Percentiles rank a stretch among this genome's conserved stretches.
These are phyloP conservation scores for Remorina albescens DNA, from an alignment of 2,797 vertebrate species.

Conservation along the genomic window DNA sequence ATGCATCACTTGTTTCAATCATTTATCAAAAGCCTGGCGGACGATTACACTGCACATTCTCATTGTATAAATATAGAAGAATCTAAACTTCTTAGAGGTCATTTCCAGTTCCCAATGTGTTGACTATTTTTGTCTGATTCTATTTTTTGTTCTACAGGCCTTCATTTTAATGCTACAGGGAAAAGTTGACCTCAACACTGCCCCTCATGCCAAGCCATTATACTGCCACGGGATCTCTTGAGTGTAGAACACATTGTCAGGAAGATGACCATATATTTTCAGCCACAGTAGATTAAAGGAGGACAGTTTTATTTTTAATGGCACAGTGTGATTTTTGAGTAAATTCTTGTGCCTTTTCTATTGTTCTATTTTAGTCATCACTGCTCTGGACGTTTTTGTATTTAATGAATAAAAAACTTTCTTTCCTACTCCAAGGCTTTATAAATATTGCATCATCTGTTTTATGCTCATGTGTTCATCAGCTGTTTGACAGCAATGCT, in stretches of 20 bases:
- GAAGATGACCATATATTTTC: conserved; percentile 78
- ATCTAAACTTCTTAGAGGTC: neutral
- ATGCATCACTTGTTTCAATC: too few relatives aligned
- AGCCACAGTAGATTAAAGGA: conserved; percentile 73
- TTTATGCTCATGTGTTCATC: neutral
- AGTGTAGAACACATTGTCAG: conserved; percentile 69
- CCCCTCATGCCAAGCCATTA: conserved; percentile 83
- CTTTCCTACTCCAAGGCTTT: conserved; percentile 66
- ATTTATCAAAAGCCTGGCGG: too few relatives aligned
- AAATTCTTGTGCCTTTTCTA: conserved; percentile 88
- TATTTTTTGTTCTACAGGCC: conserved; percentile 60
- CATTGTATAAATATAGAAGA: neutral
- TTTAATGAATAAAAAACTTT: conserved; percentile 83
- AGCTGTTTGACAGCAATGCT: neutral
- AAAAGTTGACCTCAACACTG: conserved; percentile 83
- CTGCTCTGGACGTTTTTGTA: conserved; percentile 82
- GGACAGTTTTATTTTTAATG: conserved; percentile 81
- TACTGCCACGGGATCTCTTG: conserved; percentile 77
- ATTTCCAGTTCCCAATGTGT: neutral
- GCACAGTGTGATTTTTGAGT: conserved; percentile 82
- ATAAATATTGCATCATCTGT: conserved; percentile 13
- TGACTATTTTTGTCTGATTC: neutral
- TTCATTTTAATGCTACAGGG: conserved; percentile 81
- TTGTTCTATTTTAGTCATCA: conserved; percentile 81
- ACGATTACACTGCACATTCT: neutral